Base-by-base conservation (phyloP, 2,797 vertebrate genomes). In the Danio choprae region DNA sequence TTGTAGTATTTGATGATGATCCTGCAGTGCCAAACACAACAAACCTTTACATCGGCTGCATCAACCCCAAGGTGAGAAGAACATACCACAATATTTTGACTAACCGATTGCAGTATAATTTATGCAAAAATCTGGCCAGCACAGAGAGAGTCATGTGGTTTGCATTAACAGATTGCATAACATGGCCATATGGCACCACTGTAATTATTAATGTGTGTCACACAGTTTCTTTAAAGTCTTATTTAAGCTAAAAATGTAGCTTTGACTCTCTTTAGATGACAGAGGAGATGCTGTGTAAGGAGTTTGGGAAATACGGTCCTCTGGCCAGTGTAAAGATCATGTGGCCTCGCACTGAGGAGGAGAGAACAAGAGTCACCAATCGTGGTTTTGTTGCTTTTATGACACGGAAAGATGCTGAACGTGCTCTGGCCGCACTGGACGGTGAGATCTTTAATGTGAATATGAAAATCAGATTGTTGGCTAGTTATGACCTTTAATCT, bases 321-420 rank as follows among this genome's bases (percentile, higher is more conserved):
- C 89, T 95, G 85, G 94, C 94, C 81, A 95, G 94, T 12, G 94
- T 95, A 56, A 95, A 95, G 91, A 95, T 95, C 11, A 95, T 95
- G 94, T 95, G 94, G 94, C 94, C 94, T 6, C 92, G 94, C n/a
- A 94, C 93, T 0, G 94, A 94, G 0, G 94, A 95, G 85, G 94
- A 95, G 84, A 90, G 94, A 64, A 91, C 91, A 60, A 82, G 94
- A 81, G 93, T 92, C 48, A 93, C 93, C 15, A 95, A 95, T 86
- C 88, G 94, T 59, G 94, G 94, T 74, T 95, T 95, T 48, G 94
- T 95, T 84, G 94, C 94, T 63, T 95, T 94, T 82, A 95, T 95
- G 94, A 95, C 93, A 0, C 90, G 94, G 8, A 94, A 92, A 88
- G 94, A 95, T 59, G 94, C 94, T 0, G 94, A 95, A 84, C 87